A percentile compares a stretch with the other conserved stretches of the same genome.
These are phyloP conservation scores for Aricia artaxerxes DNA, from an alignment of 2,888 invertebrate species.

Conservation along the genomic window DNA sequence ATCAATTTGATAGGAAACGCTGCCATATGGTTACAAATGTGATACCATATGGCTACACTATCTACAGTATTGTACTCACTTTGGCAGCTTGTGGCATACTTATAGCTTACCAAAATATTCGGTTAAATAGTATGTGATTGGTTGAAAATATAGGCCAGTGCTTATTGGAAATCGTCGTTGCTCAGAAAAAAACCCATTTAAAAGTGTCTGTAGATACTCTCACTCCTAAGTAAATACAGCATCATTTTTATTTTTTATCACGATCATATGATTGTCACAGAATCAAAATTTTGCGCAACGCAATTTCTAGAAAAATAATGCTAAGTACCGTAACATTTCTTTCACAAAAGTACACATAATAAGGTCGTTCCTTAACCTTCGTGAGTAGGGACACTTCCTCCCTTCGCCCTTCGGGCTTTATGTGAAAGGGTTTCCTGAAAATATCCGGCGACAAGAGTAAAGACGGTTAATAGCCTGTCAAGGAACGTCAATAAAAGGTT, in stretches of 20 bases:
- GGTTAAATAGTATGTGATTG: background rate
- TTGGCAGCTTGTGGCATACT: background rate
- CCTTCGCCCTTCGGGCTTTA: background rate
- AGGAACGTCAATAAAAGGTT: background rate
- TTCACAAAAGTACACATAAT: background rate
- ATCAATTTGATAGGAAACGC: background rate
- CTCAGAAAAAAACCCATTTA: background rate
- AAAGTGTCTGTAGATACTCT: too few species aligned
- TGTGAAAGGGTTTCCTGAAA: slow-evolving; percentile 2
- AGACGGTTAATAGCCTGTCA: background rate
- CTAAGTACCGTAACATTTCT: background rate
- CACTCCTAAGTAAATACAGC: too few species aligned
- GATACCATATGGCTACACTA: background rate
- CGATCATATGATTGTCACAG: too few species aligned
- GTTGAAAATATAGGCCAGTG: background rate
- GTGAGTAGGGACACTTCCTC: slow-evolving; percentile 8
- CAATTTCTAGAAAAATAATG: background rate
- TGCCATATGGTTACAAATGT: slow-evolving; percentile 1
- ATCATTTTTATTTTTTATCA: too few species aligned
- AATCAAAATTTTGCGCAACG: too few species aligned
- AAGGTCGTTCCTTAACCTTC: background rate
- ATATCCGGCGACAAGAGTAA: background rate
- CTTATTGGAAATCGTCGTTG: background rate
- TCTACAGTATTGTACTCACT: background rate
- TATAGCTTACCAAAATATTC: background rate